phyloP scores from a whole-genome alignment of 2,797 vertebrate species.

The Hypotaenidia philippensis region DNA sequence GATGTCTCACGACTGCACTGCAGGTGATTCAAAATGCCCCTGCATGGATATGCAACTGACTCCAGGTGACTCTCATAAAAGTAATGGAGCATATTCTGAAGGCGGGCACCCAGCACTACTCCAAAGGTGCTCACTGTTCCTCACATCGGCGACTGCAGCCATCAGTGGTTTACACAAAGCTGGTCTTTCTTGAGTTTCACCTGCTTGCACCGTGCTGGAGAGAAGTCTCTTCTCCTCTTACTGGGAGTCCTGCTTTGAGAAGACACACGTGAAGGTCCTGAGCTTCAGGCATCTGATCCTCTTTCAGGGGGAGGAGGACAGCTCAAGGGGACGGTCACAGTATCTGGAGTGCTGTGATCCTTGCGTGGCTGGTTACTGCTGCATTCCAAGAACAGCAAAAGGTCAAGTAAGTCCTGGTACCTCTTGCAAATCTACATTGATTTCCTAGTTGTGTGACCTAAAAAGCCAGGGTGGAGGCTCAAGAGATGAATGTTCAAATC shows the following conservation, averaged over 20 bases:
- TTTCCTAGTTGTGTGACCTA: background rate
- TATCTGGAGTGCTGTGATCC: background rate
- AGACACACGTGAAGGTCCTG: background rate
- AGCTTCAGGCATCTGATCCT: fast-evolving
- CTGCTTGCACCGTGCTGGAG: background rate
- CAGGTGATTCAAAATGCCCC: background rate
- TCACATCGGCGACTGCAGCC: fast-evolving
- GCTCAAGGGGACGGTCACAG: fast-evolving
- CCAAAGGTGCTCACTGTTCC: background rate
- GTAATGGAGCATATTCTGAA: background rate
- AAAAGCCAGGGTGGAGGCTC: background rate
- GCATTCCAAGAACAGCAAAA: background rate
- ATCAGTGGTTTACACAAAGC: background rate
- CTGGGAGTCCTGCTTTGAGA: background rate
- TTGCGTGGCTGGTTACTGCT: no score
- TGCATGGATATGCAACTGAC: fast-evolving
- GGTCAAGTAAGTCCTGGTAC: background rate
- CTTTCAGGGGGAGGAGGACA: background rate
- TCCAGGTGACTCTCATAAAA: background rate
- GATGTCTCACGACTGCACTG: no score
- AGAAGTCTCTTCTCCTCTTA: background rate
- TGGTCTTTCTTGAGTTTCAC: background rate
- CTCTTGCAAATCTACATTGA: background rate
- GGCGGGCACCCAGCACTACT: background rate
- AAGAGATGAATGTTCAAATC: background rate